Percentiles rank a stretch among this genome's conserved stretches.
phyloP scores from a whole-genome alignment of 2,113 vertebrate species.

The Lontra canadensis region DNA sequence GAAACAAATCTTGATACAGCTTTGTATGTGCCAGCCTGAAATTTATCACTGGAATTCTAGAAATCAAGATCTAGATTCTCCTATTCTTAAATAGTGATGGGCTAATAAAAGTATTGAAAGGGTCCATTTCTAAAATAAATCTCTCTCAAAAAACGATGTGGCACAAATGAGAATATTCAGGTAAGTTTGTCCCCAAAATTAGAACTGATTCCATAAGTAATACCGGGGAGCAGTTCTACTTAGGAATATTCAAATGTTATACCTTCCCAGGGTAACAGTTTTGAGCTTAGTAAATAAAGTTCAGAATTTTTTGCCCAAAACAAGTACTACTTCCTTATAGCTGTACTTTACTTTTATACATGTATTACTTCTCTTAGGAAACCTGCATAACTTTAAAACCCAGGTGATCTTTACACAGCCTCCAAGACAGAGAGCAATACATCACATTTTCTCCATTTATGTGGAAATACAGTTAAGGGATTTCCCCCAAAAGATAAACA shows the following conservation, averaged over 20 bases:
- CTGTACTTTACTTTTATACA: background rate
- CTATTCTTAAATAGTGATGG: background rate
- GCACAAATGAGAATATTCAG: background rate
- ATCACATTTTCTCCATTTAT: background rate
- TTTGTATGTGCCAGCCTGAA: background rate
- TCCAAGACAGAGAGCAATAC: background rate
- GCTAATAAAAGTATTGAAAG: background rate
- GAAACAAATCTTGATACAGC: background rate
- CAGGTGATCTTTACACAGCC: background rate
- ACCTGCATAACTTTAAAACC: background rate
- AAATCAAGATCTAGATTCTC: background rate
- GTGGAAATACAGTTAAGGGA: background rate
- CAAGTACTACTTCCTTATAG: background rate
- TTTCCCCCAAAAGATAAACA: background rate
- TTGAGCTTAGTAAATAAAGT: background rate
- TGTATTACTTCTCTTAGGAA: background rate
- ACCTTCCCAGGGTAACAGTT: background rate
- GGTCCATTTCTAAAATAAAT: background rate
- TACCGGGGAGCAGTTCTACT: background rate
- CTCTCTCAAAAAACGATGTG: background rate
- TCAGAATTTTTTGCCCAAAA: background rate
- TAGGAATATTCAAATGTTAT: background rate
- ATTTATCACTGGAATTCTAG: background rate
- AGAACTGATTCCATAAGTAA: background rate
- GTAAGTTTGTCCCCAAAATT: background rate